A percentile compares a stretch with the other conserved stretches of the same genome.
Evolutionary conservation across 2,113 vertebrate species (phyloP).

Genomic region (Oophaga pumilio): DNA sequence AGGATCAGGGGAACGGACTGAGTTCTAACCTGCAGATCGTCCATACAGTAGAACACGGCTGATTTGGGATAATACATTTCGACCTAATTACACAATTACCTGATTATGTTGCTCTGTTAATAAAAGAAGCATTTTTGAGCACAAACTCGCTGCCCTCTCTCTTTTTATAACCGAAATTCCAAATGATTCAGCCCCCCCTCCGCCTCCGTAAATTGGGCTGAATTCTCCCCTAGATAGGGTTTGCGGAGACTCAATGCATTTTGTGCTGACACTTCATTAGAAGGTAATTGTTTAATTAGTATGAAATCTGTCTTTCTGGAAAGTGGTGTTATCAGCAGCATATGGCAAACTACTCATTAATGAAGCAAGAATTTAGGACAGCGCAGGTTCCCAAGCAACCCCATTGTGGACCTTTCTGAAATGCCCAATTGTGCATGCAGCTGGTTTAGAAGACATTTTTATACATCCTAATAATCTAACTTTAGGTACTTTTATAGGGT

Average conservation of each 20-base stretch:
- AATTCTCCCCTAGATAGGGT: conserved; percentile 55
- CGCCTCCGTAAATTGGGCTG: conserved; percentile 49
- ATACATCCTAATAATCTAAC: conserved; percentile 32
- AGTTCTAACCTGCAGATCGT: background rate
- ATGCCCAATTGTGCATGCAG: conserved; percentile 33
- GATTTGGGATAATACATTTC: conserved; percentile 48
- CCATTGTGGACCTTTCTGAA: conserved; percentile 28
- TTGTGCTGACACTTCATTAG: conserved; percentile 58
- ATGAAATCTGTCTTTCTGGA: conserved; percentile 58
- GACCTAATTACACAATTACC: conserved; percentile 53
- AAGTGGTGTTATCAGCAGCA: conserved; percentile 56
- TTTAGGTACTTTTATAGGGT: conserved; percentile 3
- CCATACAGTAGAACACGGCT: background rate
- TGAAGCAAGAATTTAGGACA: conserved; percentile 54
- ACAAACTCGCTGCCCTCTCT: conserved; percentile 45
- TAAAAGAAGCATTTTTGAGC: conserved; percentile 52
- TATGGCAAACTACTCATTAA: conserved; percentile 56
- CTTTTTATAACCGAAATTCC: conserved; percentile 50
- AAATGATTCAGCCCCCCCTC: conserved; percentile 47
- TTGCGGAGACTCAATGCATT: conserved; percentile 46
- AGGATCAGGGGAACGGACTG: background rate
- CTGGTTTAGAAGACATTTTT: conserved; percentile 2
- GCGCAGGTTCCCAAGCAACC: conserved; percentile 33
- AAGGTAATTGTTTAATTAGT: conserved; percentile 58
- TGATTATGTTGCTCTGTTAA: conserved; percentile 49